Evolutionary conservation across 2,113 vertebrate species (phyloP).

Genomic region (Gobius niger): DNA sequence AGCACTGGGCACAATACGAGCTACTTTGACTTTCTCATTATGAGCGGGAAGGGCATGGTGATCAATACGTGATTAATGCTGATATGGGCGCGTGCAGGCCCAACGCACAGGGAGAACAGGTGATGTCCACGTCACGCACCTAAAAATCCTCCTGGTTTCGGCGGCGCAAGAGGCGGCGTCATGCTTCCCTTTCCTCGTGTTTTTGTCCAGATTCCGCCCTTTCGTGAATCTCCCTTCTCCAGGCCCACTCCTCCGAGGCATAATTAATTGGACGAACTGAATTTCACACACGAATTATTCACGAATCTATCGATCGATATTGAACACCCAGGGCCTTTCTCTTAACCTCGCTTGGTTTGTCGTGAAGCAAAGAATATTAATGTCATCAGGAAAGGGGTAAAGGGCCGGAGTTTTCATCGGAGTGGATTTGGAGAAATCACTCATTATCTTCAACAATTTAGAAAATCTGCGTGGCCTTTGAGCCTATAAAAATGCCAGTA

Average conservation of each 20-base stretch:
- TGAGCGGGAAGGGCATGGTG: constrained; percentile 61
- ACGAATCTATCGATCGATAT: constrained; percentile 78
- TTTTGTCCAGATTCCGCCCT: constrained; percentile 27
- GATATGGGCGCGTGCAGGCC: constrained; percentile 44
- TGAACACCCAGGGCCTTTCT: constrained; percentile 73
- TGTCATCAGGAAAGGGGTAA: constrained; percentile 55
- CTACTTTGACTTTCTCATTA: constrained; percentile 66
- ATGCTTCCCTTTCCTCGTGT: constrained; percentile 25
- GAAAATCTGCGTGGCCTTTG: not conserved
- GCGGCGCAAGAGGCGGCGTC: constrained; percentile 15
- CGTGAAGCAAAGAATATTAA: constrained; percentile 71
- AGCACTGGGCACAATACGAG: constrained; percentile 46
- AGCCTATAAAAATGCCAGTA: not conserved
- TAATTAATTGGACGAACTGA: constrained; percentile 79
- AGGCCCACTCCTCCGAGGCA: constrained; percentile 55
- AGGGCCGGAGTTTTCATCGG: constrained; percentile 27
- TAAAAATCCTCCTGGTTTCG: constrained; percentile 15
- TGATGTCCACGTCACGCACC: constrained; percentile 16
- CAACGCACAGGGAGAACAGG: constrained; percentile 14
- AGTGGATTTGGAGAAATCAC: constrained; percentile 15
- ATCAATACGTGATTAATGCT: constrained; percentile 68
- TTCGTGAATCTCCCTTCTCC: constrained; percentile 45
- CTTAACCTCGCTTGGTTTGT: constrained; percentile 71
- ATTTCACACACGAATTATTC: constrained; percentile 82
- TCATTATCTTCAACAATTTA: constrained; percentile 28